Percentiles rank a stretch among this genome's conserved stretches.
These are phyloP conservation scores for Athalia cordata DNA, from an alignment of 2,888 invertebrate species.

Conservation along the genomic window DNA sequence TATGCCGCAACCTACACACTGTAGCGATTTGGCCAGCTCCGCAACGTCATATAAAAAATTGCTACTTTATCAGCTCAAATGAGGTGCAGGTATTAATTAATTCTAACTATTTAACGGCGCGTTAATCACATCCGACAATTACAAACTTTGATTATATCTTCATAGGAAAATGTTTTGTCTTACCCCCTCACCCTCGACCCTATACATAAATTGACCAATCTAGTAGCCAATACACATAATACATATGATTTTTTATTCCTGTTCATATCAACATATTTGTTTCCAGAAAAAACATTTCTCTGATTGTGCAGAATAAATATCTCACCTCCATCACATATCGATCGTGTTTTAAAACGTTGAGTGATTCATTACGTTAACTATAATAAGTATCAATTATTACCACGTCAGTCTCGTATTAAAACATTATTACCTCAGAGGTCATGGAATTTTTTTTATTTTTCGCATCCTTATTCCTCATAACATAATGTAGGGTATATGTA, in stretches of 20 bases:
- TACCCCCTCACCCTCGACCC: no score
- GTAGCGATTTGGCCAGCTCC: slow-evolving; percentile 1
- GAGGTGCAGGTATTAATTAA: background rate
- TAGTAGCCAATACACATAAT: no score
- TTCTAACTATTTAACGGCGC: slow-evolving; percentile 1
- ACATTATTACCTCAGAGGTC: no score
- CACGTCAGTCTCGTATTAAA: background rate
- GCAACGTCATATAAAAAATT: slow-evolving; percentile 7
- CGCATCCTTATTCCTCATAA: no score
- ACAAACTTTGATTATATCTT: no score
- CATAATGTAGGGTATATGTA: no score
- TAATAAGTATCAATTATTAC: background rate
- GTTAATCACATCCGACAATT: background rate
- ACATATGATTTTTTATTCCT: no score
- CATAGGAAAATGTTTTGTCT: no score
- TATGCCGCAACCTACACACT: slow-evolving; percentile 31
- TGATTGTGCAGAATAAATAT: background rate
- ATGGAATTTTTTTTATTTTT: background rate
- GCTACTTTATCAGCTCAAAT: background rate
- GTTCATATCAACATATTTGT: no score
- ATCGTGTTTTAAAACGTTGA: background rate
- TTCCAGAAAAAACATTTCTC: no score
- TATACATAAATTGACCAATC: no score
- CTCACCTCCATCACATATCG: background rate
- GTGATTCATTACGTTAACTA: background rate